Evolutionary conservation across 2,888 invertebrate species (phyloP).

Genomic region (Cordylochernes scorpioides): DNA sequence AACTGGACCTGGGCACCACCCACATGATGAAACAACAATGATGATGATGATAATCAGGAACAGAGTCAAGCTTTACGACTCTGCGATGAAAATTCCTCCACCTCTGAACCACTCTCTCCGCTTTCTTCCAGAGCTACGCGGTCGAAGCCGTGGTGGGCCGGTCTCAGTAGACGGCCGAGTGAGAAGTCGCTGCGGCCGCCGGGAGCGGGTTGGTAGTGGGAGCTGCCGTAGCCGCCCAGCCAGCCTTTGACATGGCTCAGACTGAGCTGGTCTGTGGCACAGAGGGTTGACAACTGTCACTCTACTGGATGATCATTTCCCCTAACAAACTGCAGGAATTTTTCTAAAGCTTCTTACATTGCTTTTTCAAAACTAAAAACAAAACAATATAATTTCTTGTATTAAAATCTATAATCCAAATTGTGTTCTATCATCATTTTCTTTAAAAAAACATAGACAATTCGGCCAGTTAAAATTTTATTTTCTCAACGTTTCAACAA

Average conservation of each 20-base stretch:
- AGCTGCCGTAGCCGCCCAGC: slow-evolving; percentile 11
- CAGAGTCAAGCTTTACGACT: too few species aligned
- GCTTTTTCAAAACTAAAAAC: neutral
- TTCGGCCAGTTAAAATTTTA: too few species aligned
- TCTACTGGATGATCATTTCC: too few species aligned
- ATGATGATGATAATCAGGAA: too few species aligned
- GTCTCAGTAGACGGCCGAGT: slow-evolving; percentile 26
- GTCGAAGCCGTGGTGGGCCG: slow-evolving; percentile 33
- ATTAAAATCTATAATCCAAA: neutral
- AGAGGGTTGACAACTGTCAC: too few species aligned
- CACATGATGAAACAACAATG: too few species aligned
- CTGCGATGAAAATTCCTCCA: slow-evolving; percentile 14
- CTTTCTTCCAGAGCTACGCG: slow-evolving; percentile 38
- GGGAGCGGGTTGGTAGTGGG: slow-evolving; percentile 10
- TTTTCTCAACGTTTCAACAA: too few species aligned
- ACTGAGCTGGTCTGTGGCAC: too few species aligned
- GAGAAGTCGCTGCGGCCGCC: slow-evolving; percentile 11
- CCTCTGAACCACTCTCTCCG: slow-evolving; percentile 13
- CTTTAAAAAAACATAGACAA: slow-evolving; percentile 6
- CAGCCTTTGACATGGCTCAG: slow-evolving; percentile 10
- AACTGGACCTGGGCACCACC: too few species aligned
- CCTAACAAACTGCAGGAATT: too few species aligned
- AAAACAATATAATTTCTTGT: neutral
- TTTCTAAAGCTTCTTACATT: slow-evolving; percentile 4
- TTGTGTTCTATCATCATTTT: slow-evolving; percentile 1